A percentile compares a stretch with the other conserved stretches of the same genome.
These are phyloP conservation scores for Troides oblongomaculatus DNA, from an alignment of 2,888 invertebrate genomes.

Conservation along the genomic window DNA sequence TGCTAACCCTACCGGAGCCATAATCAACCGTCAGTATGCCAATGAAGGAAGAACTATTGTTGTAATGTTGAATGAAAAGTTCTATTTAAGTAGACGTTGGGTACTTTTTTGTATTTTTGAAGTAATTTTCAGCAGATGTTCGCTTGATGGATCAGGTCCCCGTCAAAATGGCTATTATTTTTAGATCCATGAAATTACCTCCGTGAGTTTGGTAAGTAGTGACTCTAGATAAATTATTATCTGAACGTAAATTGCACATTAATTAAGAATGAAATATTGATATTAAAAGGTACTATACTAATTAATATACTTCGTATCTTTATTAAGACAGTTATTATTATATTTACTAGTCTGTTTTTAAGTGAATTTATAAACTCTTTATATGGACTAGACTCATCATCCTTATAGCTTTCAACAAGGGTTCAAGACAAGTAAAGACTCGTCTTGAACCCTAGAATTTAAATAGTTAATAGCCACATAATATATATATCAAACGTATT, in stretches of 20 bases:
- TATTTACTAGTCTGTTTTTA: neutral
- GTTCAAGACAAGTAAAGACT: too few species aligned
- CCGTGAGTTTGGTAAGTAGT: constrained; percentile 34
- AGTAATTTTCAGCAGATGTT: constrained; percentile 78
- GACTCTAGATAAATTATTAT: constrained; percentile 15
- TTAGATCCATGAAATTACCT: constrained; percentile 70
- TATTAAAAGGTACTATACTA: neutral
- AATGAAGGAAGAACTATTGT: constrained; percentile 79
- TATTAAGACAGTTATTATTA: neutral
- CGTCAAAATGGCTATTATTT: constrained; percentile 56
- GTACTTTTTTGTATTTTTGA: constrained; percentile 68
- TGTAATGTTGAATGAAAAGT: constrained; percentile 77
- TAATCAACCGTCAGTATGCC: constrained; percentile 78
- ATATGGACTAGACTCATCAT: neutral
- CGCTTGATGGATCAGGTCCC: constrained; percentile 67
- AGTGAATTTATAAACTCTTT: neutral
- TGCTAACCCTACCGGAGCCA: constrained; percentile 58
- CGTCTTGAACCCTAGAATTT: too few species aligned
- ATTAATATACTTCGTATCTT: neutral
- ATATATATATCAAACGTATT: too few species aligned
- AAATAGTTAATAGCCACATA: too few species aligned
- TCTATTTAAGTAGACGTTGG: constrained; percentile 74
- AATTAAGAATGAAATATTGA: constrained; percentile 3
- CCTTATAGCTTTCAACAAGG: too few species aligned
- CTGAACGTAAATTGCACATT: constrained; percentile 8